Conservation (phyloP, 92 coral and sea anemone genomes). For the Zoanthus gigantus region DNA sequence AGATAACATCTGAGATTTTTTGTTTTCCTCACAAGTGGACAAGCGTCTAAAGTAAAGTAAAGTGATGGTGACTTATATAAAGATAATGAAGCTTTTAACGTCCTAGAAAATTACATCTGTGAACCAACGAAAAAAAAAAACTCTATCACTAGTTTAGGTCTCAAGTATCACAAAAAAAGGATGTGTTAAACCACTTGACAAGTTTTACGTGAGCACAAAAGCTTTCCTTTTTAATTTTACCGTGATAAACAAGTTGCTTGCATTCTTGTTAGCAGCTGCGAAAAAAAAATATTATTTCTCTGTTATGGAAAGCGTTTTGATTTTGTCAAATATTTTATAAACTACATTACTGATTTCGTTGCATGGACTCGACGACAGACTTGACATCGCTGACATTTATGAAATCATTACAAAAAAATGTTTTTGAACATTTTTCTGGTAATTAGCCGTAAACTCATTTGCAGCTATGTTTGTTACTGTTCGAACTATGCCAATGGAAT, state of each 20-base stretch:
- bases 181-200: not conserved
- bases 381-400: not conserved
- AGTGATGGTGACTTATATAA: not conserved
- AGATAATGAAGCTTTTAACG: not conserved
- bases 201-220: not conserved
- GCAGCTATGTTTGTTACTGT: not conserved
- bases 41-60: not conserved
- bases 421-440: not conserved
- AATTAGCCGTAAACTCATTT: constrained; percentile 17
- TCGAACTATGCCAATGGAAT: not conserved
- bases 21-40: constrained; percentile 9
- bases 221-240: not conserved
- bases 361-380: constrained; percentile 21
- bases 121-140: not conserved
- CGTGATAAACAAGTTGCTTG: constrained; percentile 21
- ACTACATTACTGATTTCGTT: constrained; percentile 20
- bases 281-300: not conserved
- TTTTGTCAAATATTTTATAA: no score
- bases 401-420: constrained; percentile 1
- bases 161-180: not conserved
- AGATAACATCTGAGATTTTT: not conserved
- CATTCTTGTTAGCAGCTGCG: not conserved
- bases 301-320: no score
- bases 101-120: not conserved
- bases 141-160: not conserved